These are phyloP conservation scores for Rhinolophus ferrumequinum DNA, from an alignment of 2,113 vertebrate genomes.

Conservation along the genomic window DNA sequence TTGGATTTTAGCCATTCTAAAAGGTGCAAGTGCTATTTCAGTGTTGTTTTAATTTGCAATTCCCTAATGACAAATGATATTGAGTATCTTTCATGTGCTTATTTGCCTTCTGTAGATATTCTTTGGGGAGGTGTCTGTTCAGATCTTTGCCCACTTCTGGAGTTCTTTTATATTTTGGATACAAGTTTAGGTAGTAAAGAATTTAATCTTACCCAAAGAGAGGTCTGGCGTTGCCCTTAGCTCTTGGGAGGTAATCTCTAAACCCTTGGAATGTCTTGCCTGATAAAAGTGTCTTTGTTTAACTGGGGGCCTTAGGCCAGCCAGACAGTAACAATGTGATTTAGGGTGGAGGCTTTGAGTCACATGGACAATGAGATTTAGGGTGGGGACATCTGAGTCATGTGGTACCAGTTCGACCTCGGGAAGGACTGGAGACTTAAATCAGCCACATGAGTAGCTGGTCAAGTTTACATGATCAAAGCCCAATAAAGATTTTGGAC, in stretches of 20 bases:
- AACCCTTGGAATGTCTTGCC: neutral
- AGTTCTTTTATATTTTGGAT: neutral
- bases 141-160: neutral
- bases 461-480: neutral
- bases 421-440: neutral
- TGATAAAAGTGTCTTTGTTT: conserved; percentile 18
- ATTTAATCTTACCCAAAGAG: neutral
- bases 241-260: neutral
- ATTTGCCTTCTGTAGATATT: neutral
- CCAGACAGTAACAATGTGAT: neutral
- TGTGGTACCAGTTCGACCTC: neutral
- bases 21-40: neutral
- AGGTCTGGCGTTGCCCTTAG: neutral
- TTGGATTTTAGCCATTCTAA: neutral
- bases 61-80: neutral
- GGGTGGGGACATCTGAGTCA: neutral
- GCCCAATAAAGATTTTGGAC: neutral
- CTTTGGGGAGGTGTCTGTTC: neutral
- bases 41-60: neutral
- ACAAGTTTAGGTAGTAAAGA: neutral
- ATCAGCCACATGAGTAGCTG: neutral
- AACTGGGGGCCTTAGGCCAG: neutral
- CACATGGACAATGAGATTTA: neutral
- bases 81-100: neutral
- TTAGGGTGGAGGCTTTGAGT: neutral